phyloP scores from a whole-genome alignment of 2,113 vertebrate species.

The Regulus satrapa region DNA sequence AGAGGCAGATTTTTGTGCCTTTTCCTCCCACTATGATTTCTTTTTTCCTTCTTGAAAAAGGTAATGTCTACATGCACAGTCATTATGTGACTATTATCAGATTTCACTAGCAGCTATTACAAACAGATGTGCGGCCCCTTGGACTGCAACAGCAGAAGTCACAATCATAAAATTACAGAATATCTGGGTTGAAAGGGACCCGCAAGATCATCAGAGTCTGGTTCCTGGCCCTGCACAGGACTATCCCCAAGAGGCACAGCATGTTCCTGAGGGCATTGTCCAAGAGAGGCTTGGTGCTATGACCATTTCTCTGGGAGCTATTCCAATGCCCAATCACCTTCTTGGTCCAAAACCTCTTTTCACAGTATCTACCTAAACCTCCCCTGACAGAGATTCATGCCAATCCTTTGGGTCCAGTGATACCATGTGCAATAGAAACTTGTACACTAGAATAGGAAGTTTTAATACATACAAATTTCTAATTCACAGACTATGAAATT shows the following conservation, averaged over 20 bases:
- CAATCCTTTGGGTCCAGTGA: background rate
- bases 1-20: too few species aligned
- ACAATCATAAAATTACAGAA: background rate
- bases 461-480: background rate
- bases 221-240: background rate
- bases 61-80: background rate
- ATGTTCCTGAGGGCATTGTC: background rate
- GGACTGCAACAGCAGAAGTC: background rate
- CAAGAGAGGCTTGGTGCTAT: background rate
- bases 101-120: background rate
- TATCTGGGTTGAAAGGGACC: background rate
- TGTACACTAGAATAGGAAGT: background rate
- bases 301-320: background rate
- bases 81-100: background rate
- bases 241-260: background rate
- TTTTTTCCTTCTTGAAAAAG: background rate
- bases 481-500: background rate
- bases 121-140: background rate
- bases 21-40: fast-evolving
- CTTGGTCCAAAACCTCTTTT: background rate
- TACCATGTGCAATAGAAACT: background rate
- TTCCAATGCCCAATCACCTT: background rate
- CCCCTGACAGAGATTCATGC: background rate
- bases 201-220: background rate
- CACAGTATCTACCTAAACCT: background rate